phyloP scores from a whole-genome alignment of 2,113 vertebrate genomes.

The Hemicordylus capensis region DNA sequence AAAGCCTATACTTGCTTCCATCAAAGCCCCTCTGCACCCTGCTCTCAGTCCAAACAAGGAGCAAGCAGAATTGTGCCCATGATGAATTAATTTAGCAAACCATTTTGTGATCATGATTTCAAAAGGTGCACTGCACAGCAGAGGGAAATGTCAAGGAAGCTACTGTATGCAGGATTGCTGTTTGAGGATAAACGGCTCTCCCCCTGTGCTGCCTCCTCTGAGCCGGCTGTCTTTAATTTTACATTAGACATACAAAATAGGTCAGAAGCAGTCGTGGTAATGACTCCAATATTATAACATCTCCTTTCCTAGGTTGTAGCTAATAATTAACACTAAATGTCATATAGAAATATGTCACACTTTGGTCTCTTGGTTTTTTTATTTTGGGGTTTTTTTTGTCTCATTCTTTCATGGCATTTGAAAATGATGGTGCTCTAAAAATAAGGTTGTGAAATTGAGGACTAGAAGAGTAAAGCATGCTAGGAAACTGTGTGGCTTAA shows the following conservation, averaged over 20 bases:
- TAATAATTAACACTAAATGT: constrained; percentile 73
- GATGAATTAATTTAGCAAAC: constrained; percentile 59
- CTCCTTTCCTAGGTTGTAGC: constrained; percentile 48
- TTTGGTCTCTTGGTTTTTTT: constrained; percentile 38
- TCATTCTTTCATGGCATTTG: constrained; percentile 66
- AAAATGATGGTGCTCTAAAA: constrained; percentile 45
- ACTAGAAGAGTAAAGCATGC: constrained; percentile 36
- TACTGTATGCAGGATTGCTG: constrained; percentile 18
- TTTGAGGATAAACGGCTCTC: constrained; percentile 43
- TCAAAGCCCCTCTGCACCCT: not conserved
- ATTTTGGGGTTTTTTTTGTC: constrained; percentile 48
- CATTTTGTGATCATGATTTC: constrained; percentile 52
- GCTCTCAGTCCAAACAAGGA: not conserved
- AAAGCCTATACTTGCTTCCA: not conserved
- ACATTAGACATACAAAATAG: constrained; percentile 56
- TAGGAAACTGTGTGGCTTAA: constrained; percentile 26
- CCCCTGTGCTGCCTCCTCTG: constrained; percentile 27
- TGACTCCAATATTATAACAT: constrained; percentile 66
- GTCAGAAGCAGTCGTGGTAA: constrained; percentile 63
- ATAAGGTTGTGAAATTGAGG: constrained; percentile 60
- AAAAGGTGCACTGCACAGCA: constrained; percentile 11
- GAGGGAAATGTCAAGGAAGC: constrained; percentile 39
- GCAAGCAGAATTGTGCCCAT: not conserved
- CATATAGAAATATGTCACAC: constrained; percentile 66
- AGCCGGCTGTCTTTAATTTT: constrained; percentile 40